Conservation (phyloP, 2,113 vertebrate species). For the Aplodontia rufa region DNA sequence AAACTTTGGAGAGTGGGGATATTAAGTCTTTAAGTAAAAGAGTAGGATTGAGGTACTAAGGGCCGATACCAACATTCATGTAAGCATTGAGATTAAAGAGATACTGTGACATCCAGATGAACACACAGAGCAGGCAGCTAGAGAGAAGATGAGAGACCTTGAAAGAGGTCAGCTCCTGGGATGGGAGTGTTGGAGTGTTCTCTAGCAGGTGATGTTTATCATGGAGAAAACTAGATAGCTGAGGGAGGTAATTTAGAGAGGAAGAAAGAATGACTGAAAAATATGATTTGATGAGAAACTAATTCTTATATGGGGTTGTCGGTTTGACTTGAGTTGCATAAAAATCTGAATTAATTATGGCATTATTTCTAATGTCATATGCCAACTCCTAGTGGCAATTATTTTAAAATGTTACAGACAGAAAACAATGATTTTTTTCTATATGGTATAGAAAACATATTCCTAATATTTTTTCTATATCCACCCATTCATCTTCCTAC, state of each 20-base stretch:
- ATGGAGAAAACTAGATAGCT: background rate
- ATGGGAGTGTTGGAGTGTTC: background rate
- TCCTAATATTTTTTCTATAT: too few relatives aligned
- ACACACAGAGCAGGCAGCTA: background rate
- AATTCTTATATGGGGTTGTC: background rate
- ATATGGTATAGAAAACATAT: background rate
- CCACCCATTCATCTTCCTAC: background rate
- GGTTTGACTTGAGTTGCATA: background rate
- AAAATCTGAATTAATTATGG: background rate
- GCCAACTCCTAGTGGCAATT: background rate
- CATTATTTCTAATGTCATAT: background rate
- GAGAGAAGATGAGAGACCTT: too few relatives aligned
- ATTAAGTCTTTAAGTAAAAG: background rate
- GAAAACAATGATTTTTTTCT: conserved; percentile 5
- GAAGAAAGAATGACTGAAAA: background rate
- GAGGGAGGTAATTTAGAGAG: background rate
- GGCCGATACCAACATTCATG: background rate
- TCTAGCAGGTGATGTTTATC: background rate
- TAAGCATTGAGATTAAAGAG: background rate
- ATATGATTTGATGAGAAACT: background rate
- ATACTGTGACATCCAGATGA: background rate
- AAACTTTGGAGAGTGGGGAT: conserved; percentile 21
- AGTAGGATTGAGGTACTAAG: background rate
- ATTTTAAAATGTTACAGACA: background rate
- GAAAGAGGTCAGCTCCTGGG: background rate